These are phyloP conservation scores for Reinhardtius hippoglossoides DNA, from an alignment of 2,113 vertebrate genomes.

Conservation along the genomic window DNA sequence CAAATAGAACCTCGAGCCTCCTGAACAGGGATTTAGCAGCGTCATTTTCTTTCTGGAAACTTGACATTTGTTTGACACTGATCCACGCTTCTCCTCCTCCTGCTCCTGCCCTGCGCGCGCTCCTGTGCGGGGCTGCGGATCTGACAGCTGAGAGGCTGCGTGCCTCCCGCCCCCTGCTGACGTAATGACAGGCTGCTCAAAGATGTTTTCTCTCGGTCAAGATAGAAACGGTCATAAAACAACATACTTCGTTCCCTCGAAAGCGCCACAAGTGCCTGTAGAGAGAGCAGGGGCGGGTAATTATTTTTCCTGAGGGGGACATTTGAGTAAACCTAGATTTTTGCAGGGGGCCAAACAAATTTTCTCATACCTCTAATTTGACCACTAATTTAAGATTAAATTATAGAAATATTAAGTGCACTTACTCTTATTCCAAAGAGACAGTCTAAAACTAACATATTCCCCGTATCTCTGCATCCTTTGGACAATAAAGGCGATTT, in stretches of 20 bases:
- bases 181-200: not conserved
- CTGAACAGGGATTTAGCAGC: slow-evolving; percentile 75
- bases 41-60: slow-evolving; percentile 79
- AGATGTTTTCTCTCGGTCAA: not conserved
- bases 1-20: slow-evolving; percentile 73
- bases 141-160: slow-evolving; percentile 22
- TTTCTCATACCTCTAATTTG: too few relatives aligned
- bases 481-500: too few relatives aligned
- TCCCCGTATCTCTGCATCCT: too few relatives aligned
- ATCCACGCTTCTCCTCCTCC: not conserved
- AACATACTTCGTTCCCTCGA: not conserved
- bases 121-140: not conserved
- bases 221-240: not conserved
- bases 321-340: too few relatives aligned
- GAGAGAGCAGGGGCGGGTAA: too few relatives aligned
- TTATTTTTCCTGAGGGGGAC: too few relatives aligned
- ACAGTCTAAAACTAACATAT: too few relatives aligned
- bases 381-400: too few relatives aligned
- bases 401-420: too few relatives aligned
- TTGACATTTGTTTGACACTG: slow-evolving; percentile 65
- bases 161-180: slow-evolving; percentile 22
- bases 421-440: too few relatives aligned
- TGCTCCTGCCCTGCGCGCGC: not conserved
- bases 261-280: not conserved
- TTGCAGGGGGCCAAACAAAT: too few relatives aligned